Base-by-base conservation (phyloP, 1,140 invertebrate genomes). In the Brachionus calyciflorus region DNA sequence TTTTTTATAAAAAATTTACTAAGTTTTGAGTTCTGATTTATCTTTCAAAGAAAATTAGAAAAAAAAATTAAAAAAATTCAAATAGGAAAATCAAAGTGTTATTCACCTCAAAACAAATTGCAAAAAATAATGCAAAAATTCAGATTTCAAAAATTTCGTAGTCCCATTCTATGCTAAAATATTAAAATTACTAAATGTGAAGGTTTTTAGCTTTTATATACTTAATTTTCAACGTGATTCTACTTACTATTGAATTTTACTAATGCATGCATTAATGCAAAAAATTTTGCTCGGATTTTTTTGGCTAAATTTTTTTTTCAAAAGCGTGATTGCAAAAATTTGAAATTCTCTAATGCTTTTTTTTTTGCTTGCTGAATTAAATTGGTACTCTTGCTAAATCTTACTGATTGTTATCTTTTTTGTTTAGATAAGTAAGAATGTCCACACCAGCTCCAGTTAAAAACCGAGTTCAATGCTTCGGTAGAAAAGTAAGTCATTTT, bases 391-490 rank as follows among this genome's bases (percentile, higher is more conserved):
- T n/a, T n/a, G n/a, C n/a, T n/a, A n/a, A n/a, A n/a, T n/a, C n/a
- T n/a, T n/a, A n/a, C n/a, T n/a, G n/a, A n/a, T n/a, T n/a, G n/a
- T n/a, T n/a, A n/a, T n/a, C n/a, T 40, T 73, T 55, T 69, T 55
- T 37, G 49, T 14, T 37, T 49, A 73, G 69, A 73, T 73, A 73
- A 51, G 33, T 44, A 37, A 65, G 60, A 65, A 73, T 73, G 69
- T 73, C 69, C 51, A 41, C 69, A 26, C 44, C 73, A 30, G 44
- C 41, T 40, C 41, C 30, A 28, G 24, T 24, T 30, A 77, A 77
- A 48, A 68, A 77, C 41, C 60, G 63, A 30, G 63, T 77, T 17
- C 76, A 77, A 69, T 41, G 33, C 30, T 77, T 77, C n/a, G 76
- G 76, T 49, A 41, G 63, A 69, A 77, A 77, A 49, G 76, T 77